phyloP scores from a whole-genome alignment of 2,113 vertebrate species.

The Thymallus thymallus region DNA sequence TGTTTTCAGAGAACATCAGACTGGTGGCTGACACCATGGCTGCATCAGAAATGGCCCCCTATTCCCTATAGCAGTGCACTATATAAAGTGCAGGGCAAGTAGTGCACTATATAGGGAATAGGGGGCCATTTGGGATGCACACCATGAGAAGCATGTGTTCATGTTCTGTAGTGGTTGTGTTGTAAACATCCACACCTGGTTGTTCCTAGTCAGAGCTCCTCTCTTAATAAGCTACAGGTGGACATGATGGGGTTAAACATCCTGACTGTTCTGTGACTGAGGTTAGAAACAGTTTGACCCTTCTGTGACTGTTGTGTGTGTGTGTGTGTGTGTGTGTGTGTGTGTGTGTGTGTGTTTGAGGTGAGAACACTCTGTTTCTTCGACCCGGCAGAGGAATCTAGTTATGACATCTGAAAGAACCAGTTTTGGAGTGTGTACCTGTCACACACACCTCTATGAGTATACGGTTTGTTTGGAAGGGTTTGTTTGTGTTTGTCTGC shows the following conservation, averaged over 20 bases:
- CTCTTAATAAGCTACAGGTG: constrained; percentile 52
- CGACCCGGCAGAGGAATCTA: constrained; percentile 24
- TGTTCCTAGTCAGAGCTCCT: constrained; percentile 28
- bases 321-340: background rate
- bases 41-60: too few relatives aligned
- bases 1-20: too few relatives aligned
- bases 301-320: constrained; percentile 4
- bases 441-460: background rate
- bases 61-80: too few relatives aligned
- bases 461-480: background rate
- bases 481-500: background rate
- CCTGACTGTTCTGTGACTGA: constrained; percentile 43
- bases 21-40: too few relatives aligned
- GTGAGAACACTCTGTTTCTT: constrained; percentile 25
- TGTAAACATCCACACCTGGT: constrained; percentile 48
- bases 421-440: constrained; percentile 32
- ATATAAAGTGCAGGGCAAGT: too few relatives aligned
- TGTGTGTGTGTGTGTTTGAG: background rate
- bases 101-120: too few relatives aligned
- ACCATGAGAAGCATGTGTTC: too few relatives aligned
- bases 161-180: too few relatives aligned
- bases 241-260: constrained; percentile 59
- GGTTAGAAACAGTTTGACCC: constrained; percentile 1
- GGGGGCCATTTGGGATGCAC: too few relatives aligned
- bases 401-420: constrained; percentile 38